Conservation (phyloP, 2,888 invertebrate genomes). For the Meandrusa payeni region DNA sequence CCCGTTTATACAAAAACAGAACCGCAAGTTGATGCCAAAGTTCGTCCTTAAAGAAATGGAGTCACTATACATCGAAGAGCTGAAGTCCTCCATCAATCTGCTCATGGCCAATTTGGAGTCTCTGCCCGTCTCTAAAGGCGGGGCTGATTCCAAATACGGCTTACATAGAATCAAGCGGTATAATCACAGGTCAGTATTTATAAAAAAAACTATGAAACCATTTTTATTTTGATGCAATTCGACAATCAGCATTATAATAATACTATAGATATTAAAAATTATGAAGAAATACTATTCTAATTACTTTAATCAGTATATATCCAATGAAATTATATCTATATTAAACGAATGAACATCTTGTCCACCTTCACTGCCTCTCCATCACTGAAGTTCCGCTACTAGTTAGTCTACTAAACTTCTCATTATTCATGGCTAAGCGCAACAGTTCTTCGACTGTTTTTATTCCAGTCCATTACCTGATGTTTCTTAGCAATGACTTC, state of each 20-base stretch:
- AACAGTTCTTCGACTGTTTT: too few relatives aligned
- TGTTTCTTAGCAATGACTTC: too few relatives aligned
- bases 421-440: too few relatives aligned
- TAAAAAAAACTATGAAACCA: background rate
- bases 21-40: constrained; percentile 98
- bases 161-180: constrained; percentile 98
- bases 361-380: too few relatives aligned
- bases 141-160: constrained; percentile 98
- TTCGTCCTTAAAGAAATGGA: constrained; percentile 99
- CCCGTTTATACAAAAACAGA: constrained; percentile 81
- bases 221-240: constrained; percentile 4
- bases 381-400: too few relatives aligned
- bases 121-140: constrained; percentile 98
- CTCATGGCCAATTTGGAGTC: constrained; percentile 99
- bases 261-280: too few relatives aligned
- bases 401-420: too few relatives aligned
- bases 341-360: too few relatives aligned
- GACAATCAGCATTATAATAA: background rate
- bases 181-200: constrained; percentile 92
- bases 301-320: too few relatives aligned
- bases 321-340: too few relatives aligned
- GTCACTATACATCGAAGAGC: constrained; percentile 98
- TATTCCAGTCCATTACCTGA: too few relatives aligned
- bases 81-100: constrained; percentile 98
- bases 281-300: too few relatives aligned